Conservation (phyloP, 1,140 invertebrate species). For the Drosophila equinoxialis region DNA sequence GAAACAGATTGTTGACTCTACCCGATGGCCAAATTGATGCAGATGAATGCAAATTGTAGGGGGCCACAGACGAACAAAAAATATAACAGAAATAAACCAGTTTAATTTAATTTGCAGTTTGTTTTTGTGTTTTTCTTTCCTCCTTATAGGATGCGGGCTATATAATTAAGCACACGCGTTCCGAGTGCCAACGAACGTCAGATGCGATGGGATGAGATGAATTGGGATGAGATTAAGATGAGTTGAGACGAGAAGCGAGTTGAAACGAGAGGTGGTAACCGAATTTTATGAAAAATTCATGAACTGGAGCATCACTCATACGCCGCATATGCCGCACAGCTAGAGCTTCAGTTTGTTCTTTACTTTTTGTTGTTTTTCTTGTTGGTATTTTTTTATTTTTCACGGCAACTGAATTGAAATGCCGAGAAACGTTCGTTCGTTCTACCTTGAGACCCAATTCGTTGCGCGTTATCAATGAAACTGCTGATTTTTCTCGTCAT, state of each 20-base stretch:
- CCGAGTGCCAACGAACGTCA: slow-evolving; percentile 22
- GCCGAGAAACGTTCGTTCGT: slow-evolving; percentile 33
- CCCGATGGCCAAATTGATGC: slow-evolving; percentile 8
- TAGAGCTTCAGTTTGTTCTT: not conserved
- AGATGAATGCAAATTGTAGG: slow-evolving; percentile 18
- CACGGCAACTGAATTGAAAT: slow-evolving; percentile 21
- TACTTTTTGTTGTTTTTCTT: slow-evolving; percentile 28
- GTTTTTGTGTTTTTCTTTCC: slow-evolving; percentile 24
- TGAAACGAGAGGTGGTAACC: slow-evolving; percentile 18
- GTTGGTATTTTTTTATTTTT: not conserved
- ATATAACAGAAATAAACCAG: not conserved
- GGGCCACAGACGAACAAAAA: not conserved
- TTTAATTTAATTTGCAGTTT: slow-evolving; percentile 46
- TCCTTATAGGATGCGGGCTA: slow-evolving; percentile 13
- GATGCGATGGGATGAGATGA: not conserved
- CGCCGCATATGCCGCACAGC: slow-evolving; percentile 18
- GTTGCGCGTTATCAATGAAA: slow-evolving; percentile 77
- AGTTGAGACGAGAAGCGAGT: not conserved
- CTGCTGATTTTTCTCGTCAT: slow-evolving; percentile 78
- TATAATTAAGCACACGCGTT: slow-evolving; percentile 61
- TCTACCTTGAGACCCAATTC: slow-evolving; percentile 67
- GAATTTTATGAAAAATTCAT: slow-evolving; percentile 51
- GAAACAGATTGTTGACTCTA: slow-evolving; percentile 11
- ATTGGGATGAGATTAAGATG: not conserved
- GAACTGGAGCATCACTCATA: slow-evolving; percentile 23